Conservation (phyloP, 2,888 invertebrate species). For the Penaeus monodon region DNA sequence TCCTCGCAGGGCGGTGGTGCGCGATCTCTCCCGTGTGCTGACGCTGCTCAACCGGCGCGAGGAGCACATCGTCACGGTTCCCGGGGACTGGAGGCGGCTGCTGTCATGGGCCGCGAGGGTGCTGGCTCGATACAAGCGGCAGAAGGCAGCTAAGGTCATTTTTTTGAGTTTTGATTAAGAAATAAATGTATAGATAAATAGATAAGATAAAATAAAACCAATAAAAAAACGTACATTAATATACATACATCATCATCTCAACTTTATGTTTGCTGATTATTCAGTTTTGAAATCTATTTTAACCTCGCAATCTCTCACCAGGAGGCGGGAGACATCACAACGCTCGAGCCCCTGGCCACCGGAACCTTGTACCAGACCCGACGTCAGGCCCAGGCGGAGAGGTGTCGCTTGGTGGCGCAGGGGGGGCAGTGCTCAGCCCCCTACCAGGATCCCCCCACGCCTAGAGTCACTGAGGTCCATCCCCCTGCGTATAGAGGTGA, state of each 20-base stretch:
- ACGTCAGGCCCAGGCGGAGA: conserved; percentile 50
- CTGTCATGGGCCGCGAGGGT: conserved; percentile 85
- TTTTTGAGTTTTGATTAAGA: no score
- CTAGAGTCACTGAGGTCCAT: no score
- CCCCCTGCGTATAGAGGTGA: no score
- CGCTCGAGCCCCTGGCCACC: conserved; percentile 31
- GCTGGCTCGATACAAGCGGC: conserved; percentile 71
- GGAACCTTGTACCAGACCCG: conserved; percentile 56
- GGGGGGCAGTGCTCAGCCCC: not conserved
- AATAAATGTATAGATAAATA: no score
- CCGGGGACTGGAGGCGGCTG: conserved; percentile 86
- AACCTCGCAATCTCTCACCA: not conserved
- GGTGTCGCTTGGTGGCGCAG: conserved; percentile 42
- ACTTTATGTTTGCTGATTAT: not conserved
- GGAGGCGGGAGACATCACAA: conserved; percentile 35
- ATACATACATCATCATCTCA: no score
- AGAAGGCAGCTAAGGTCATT: conserved; percentile 68
- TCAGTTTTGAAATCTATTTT: not conserved
- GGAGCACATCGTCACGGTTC: conserved; percentile 80
- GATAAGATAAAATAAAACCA: no score
- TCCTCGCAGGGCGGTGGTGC: conserved; percentile 75
- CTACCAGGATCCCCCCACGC: not conserved
- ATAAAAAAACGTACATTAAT: no score
- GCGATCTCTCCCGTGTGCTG: conserved; percentile 85
- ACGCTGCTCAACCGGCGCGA: conserved; percentile 81